Evolutionary conservation across 1,140 invertebrate species (phyloP).

Genomic region (Lepidurus apus): DNA sequence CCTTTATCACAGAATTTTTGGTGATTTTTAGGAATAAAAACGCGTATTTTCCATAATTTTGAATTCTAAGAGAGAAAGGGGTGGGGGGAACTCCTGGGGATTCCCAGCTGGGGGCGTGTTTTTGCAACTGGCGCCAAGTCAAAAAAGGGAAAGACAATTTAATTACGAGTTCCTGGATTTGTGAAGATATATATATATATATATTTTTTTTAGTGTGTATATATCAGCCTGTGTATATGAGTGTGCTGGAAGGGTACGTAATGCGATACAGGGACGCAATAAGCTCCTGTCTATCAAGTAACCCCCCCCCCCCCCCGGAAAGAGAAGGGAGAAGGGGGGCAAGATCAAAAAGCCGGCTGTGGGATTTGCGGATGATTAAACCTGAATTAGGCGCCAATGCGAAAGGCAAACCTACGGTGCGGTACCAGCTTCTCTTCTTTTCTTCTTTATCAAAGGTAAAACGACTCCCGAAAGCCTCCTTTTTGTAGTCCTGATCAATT

Average conservation of each 20-base stretch:
- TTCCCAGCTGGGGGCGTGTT: background rate
- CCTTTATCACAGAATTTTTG: background rate
- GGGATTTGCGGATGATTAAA: slow-evolving; percentile 18
- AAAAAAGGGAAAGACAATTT: background rate
- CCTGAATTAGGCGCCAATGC: background rate
- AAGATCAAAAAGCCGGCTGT: slow-evolving; percentile 12
- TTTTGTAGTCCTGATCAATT: background rate
- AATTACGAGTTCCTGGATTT: background rate
- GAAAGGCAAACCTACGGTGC: background rate
- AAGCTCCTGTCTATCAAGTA: slow-evolving; percentile 12
- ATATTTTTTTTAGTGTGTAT: background rate
- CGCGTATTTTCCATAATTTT: background rate
- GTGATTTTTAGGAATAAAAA: background rate
- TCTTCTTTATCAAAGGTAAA: background rate
- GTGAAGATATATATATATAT: background rate
- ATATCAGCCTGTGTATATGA: background rate
- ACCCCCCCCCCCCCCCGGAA: background rate
- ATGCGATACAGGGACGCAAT: slow-evolving; percentile 9
- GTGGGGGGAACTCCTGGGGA: background rate
- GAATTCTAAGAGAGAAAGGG: background rate
- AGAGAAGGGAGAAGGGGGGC: background rate
- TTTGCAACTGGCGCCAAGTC: slow-evolving; percentile 3
- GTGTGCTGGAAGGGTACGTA: background rate
- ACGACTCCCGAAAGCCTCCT: background rate
- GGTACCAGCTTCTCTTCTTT: background rate